Evolutionary conservation across 2,113 vertebrate genomes (phyloP), one percentile per base, ranked within the genome.

Genomic region (Sisor rabdophorus): DNA sequence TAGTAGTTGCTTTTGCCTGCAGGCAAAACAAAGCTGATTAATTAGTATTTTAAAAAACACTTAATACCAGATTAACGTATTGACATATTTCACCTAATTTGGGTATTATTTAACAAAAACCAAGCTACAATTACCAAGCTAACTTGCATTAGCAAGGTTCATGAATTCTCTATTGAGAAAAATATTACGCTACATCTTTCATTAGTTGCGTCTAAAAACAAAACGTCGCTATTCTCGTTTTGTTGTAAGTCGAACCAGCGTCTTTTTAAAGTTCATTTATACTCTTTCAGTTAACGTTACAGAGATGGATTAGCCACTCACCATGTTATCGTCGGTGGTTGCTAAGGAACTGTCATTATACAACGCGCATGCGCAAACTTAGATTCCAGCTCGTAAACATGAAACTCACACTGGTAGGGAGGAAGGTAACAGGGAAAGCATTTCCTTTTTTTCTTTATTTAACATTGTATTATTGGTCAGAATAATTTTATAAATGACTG

Each of bases 1-100:
- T 93, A 63, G 95, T 96, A 19, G 94, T 96, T 88, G 94, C 90
- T 93, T 96, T 97, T 26, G 94, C 95, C 97, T 99, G 83, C 48
- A 85, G 79, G 85, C 30, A 87, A 82, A 71, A 19, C 63, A 40
- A 36, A 36, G 10, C 15, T 59, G 32, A 56, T 7, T 7, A 36
- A 19, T 67, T 7, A 13, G 15, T 32, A 61, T 61, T 60, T 26
- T 17, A 32, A 36, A n/a, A n/a, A 40, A 0, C 20, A 32, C 30
- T 54, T 28, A 52, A 74, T 30, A 11, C 1, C 24, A 61, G 24
- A 16, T 61, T n/a, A 26, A 22, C 24, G 32, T 59, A 40, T 6
- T 30, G 24, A 0, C 5, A 12, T 6, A 61, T 61, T 60, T 60
- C 16, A 8, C 30, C 26, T 59, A 24, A 15, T 30, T 58, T 5